Percentiles rank a stretch among this genome's conserved stretches.
These are phyloP conservation scores for Pyralis farinalis DNA, from an alignment of 2,888 invertebrate genomes.

Conservation along the genomic window DNA sequence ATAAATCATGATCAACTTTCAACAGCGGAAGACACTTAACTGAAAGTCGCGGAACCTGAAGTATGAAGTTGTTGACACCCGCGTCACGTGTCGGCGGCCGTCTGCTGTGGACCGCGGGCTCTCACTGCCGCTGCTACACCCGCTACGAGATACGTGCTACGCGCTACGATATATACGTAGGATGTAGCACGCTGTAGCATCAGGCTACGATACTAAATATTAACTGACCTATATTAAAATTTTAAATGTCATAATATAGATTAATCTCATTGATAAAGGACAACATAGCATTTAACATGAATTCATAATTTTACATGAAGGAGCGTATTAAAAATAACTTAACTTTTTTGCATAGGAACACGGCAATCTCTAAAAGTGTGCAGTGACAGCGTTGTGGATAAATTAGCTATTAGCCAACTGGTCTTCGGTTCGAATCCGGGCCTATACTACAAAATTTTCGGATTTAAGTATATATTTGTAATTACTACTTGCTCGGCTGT, in stretches of 20 bases:
- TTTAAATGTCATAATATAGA: not conserved
- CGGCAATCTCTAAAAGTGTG: too few species aligned
- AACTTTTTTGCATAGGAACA: too few species aligned
- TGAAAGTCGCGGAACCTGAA: slow-evolving; percentile 19
- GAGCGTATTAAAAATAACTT: too few species aligned
- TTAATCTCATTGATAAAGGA: too few species aligned
- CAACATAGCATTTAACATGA: too few species aligned
- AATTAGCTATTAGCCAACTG: too few species aligned
- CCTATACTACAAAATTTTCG: too few species aligned
- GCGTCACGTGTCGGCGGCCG: slow-evolving; percentile 53
- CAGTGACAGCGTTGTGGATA: too few species aligned
- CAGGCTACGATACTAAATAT: not conserved
- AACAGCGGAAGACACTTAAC: slow-evolving; percentile 34
- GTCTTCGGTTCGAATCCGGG: too few species aligned
- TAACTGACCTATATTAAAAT: not conserved
- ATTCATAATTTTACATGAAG: too few species aligned
- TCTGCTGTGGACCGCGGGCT: slow-evolving; percentile 57
- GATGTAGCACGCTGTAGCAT: not conserved
- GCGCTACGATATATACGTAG: slow-evolving; percentile 31
- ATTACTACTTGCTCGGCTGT: too few species aligned
- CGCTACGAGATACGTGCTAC: slow-evolving; percentile 41
- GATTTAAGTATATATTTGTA: too few species aligned
- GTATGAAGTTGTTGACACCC: slow-evolving; percentile 33
- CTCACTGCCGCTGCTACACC: slow-evolving; percentile 52
- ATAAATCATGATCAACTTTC: slow-evolving; percentile 17